A percentile compares a stretch with the other conserved stretches of the same genome.
Evolutionary conservation across 2,888 invertebrate species (phyloP).

Genomic region (Exephanes ischioxanthus): DNA sequence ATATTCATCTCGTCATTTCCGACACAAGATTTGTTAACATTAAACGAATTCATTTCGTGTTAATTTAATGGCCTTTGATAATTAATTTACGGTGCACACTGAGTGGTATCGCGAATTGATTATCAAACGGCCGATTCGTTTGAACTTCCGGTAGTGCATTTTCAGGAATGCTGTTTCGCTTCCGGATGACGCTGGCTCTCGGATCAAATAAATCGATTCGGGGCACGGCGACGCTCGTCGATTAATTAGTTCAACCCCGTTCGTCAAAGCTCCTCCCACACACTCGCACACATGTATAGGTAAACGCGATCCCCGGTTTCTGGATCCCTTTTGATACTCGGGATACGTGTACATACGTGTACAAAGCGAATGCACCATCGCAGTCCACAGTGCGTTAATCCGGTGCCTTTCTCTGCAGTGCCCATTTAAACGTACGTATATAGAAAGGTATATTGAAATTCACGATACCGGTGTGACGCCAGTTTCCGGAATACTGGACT

Average conservation of each 20-base stretch:
- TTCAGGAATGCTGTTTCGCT: constrained; percentile 4
- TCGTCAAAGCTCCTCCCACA: constrained; percentile 21
- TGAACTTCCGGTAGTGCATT: constrained; percentile 10
- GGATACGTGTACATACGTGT: too few species aligned
- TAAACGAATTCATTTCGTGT: too few species aligned
- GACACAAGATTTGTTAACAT: too few species aligned
- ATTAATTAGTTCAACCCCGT: constrained; percentile 31
- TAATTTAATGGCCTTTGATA: too few species aligned
- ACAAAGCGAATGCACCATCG: too few species aligned
- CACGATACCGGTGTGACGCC: neutral
- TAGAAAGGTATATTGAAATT: neutral
- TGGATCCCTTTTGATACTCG: too few species aligned
- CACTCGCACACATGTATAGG: neutral
- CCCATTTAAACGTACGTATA: neutral
- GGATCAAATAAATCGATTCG: constrained; percentile 31
- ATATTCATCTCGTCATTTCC: too few species aligned
- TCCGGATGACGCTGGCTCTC: neutral
- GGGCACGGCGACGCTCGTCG: constrained; percentile 2
- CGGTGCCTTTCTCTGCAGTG: constrained; percentile 13
- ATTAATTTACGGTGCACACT: neutral
- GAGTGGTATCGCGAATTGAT: constrained; percentile 17
- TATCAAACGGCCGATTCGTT: constrained; percentile 3
- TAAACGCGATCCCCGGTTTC: too few species aligned
- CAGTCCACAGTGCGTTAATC: too few species aligned
- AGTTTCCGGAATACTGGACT: neutral